A percentile compares a stretch with the other conserved stretches of the same genome.
These are phyloP conservation scores for Equus przewalskii DNA, from an alignment of 2,113 vertebrate species.

Conservation along the genomic window DNA sequence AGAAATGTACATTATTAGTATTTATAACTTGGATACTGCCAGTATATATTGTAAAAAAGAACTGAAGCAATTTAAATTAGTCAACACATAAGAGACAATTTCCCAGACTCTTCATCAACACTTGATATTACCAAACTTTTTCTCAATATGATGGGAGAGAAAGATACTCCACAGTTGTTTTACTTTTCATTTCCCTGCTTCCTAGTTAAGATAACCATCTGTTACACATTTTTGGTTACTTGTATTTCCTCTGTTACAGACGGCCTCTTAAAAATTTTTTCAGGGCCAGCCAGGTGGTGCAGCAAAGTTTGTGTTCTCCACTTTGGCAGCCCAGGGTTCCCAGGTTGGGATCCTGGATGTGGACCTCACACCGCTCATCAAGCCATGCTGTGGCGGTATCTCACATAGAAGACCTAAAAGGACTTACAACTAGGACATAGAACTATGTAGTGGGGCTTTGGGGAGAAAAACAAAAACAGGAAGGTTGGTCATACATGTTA, in stretches of 20 bases:
- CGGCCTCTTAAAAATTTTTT: not conserved
- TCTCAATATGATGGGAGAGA: not conserved
- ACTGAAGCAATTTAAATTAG: not conserved
- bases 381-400: too few relatives aligned
- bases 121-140: not conserved
- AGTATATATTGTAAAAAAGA: not conserved
- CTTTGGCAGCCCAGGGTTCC: too few relatives aligned
- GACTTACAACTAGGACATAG: too few relatives aligned
- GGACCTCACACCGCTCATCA: too few relatives aligned
- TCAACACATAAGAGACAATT: not conserved
- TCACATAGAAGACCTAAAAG: too few relatives aligned
- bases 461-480: too few relatives aligned
- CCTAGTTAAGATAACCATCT: not conserved
- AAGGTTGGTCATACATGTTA: too few relatives aligned
- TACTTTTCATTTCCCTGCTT: conserved; percentile 46
- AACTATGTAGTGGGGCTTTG: too few relatives aligned
- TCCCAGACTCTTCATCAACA: not conserved
- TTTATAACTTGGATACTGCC: not conserved
- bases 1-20: not conserved
- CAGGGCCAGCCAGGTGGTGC: too few relatives aligned
- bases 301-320: too few relatives aligned
- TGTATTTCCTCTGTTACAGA: not conserved
- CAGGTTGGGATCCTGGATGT: too few relatives aligned
- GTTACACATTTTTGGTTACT: not conserved
- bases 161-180: not conserved